Percentiles rank a stretch among this genome's conserved stretches.
phyloP scores from a whole-genome alignment of 2,113 vertebrate genomes.

The Malurus elegans region DNA sequence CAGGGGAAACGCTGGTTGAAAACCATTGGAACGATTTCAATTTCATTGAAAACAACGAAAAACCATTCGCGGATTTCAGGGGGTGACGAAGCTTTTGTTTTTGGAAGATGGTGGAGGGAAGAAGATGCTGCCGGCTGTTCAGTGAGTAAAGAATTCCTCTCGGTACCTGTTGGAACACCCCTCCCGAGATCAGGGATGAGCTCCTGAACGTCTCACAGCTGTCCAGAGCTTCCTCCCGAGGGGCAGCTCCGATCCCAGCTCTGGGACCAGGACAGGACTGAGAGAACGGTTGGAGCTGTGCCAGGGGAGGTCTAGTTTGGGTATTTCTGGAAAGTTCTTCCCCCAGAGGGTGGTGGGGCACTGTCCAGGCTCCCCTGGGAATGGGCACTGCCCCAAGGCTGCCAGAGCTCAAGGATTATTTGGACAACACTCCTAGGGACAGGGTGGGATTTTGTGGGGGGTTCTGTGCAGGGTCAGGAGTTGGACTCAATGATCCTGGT shows the following conservation, averaged over 20 bases:
- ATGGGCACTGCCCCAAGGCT: fast-evolving
- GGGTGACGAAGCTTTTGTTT: neutral
- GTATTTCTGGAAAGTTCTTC: neutral
- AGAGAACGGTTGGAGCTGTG: neutral
- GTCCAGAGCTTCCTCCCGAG: fast-evolving
- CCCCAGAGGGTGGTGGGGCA: neutral
- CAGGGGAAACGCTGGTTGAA: fast-evolving
- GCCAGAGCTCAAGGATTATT: neutral
- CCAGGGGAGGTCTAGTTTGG: neutral
- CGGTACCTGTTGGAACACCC: fast-evolving
- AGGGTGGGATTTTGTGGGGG: neutral
- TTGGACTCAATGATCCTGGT: neutral
- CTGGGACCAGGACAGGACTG: fast-evolving
- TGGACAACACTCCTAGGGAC: fast-evolving
- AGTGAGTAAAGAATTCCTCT: neutral
- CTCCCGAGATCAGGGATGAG: fast-evolving
- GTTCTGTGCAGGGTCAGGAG: neutral
- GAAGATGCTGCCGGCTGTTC: neutral
- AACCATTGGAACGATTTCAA: too few relatives aligned
- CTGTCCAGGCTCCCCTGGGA: neutral
- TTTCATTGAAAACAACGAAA: neutral
- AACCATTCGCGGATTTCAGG: fast-evolving
- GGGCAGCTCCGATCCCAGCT: neutral
- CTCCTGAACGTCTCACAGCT: fast-evolving
- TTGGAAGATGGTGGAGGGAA: neutral